These are phyloP conservation scores for Aproaerema taeniolella DNA, from an alignment of 2,888 invertebrate genomes.

Conservation along the genomic window DNA sequence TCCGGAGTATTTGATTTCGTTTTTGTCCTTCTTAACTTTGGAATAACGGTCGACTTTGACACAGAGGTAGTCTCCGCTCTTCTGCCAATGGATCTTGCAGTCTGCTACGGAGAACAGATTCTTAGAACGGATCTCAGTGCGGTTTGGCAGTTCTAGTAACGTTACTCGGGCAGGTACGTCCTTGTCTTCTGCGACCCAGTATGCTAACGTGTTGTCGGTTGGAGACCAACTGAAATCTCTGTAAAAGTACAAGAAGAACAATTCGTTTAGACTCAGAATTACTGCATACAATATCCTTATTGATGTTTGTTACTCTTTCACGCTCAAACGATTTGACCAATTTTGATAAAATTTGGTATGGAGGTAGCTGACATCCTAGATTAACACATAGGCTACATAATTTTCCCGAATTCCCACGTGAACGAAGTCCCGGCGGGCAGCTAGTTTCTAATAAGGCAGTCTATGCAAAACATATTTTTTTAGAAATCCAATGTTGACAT, in stretches of 20 bases:
- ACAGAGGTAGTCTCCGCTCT: slow-evolving; percentile 97
- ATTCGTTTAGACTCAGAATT: too few species aligned
- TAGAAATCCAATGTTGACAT: too few species aligned
- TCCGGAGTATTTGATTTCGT: slow-evolving; percentile 95
- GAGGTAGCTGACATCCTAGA: too few species aligned
- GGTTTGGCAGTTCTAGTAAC: slow-evolving; percentile 93
- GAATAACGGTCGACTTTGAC: slow-evolving; percentile 90
- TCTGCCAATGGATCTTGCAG: slow-evolving; percentile 99
- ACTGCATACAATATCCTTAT: too few species aligned
- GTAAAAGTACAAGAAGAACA: slow-evolving; percentile 18
- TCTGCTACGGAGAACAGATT: slow-evolving; percentile 99
- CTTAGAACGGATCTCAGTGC: slow-evolving; percentile 92
- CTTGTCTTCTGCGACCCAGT: slow-evolving; percentile 99
- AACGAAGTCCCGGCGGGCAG: too few species aligned
- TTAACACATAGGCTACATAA: too few species aligned
- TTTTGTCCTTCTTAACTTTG: slow-evolving; percentile 95
- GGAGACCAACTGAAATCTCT: slow-evolving; percentile 99
- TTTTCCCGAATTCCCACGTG: too few species aligned
- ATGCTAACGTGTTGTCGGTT: slow-evolving; percentile 96
- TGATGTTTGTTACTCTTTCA: too few species aligned
- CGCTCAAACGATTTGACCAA: too few species aligned
- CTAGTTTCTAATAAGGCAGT: too few species aligned
- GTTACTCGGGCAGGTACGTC: slow-evolving; percentile 97
- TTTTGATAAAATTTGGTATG: too few species aligned
- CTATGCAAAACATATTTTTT: too few species aligned